These are phyloP conservation scores for Troides aeacus DNA, from an alignment of 2,888 invertebrate genomes.

Conservation along the genomic window DNA sequence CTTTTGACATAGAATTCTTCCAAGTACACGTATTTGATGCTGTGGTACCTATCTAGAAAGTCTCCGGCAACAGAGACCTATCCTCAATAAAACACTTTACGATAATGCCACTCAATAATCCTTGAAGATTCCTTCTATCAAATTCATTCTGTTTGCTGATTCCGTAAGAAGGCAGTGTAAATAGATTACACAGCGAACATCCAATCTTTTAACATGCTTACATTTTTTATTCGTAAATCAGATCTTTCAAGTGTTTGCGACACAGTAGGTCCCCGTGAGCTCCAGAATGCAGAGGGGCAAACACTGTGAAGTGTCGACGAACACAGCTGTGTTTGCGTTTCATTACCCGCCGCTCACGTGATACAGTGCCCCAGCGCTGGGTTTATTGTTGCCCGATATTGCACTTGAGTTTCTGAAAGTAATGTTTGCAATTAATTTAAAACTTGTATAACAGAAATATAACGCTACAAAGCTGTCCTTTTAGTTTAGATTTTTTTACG, in stretches of 20 bases:
- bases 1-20: too few relatives aligned
- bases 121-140: not conserved
- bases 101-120: too few relatives aligned
- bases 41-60: too few relatives aligned
- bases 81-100: too few relatives aligned
- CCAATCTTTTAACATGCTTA: not conserved
- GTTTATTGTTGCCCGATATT: conserved; percentile 33
- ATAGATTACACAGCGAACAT: not conserved
- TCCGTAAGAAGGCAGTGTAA: not conserved
- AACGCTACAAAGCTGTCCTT: too few relatives aligned
- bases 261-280: conserved; percentile 29
- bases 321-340: conserved; percentile 58
- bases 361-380: conserved; percentile 30
- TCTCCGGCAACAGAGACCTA: too few relatives aligned
- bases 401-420: conserved; percentile 23
- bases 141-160: not conserved
- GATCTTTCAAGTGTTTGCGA: conserved; percentile 15
- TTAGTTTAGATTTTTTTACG: too few relatives aligned
- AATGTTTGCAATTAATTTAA: conserved; percentile 11
- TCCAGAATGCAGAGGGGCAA: conserved; percentile 40
- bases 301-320: conserved; percentile 38
- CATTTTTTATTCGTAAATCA: conserved; percentile 21
- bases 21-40: too few relatives aligned
- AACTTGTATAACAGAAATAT: too few relatives aligned
- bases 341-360: conserved; percentile 46